These are phyloP conservation scores for Aphodius sticticus DNA, from an alignment of 2,888 invertebrate genomes.

Conservation along the genomic window DNA sequence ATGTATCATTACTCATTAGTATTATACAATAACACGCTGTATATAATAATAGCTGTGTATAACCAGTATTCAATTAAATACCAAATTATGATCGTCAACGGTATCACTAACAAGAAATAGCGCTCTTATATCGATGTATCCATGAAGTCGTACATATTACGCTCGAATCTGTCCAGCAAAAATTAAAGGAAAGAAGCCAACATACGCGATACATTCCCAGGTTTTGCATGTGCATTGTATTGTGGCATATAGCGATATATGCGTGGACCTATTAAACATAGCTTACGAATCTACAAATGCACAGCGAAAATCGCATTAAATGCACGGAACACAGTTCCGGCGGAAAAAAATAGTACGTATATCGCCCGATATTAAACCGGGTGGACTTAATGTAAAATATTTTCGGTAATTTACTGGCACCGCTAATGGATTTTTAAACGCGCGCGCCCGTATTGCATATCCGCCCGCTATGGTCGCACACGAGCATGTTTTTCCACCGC, in stretches of 20 bases:
- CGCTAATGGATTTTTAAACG: conserved; percentile 4
- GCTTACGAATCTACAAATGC: not conserved
- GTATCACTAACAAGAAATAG: no score
- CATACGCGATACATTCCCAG: not conserved
- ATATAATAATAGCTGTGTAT: no score
- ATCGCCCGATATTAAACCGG: not conserved
- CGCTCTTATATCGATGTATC: no score
- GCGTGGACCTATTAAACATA: not conserved
- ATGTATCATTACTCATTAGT: no score
- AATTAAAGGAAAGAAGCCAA: not conserved
- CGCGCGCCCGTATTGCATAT: not conserved
- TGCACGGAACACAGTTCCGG: no score
- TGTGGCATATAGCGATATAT: not conserved
- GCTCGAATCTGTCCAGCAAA: not conserved
- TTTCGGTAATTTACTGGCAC: not conserved
- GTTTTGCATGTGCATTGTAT: not conserved
- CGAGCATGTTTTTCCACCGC: not conserved
- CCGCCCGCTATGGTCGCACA: not conserved
- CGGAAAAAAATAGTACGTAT: not conserved
- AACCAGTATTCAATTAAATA: no score
- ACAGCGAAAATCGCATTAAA: not conserved
- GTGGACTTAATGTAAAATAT: not conserved
- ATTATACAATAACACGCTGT: no score
- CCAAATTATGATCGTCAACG: no score
- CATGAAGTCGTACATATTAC: no score